Base-by-base conservation (phyloP, 2,888 invertebrate species). In the Ellobium chinense region DNA sequence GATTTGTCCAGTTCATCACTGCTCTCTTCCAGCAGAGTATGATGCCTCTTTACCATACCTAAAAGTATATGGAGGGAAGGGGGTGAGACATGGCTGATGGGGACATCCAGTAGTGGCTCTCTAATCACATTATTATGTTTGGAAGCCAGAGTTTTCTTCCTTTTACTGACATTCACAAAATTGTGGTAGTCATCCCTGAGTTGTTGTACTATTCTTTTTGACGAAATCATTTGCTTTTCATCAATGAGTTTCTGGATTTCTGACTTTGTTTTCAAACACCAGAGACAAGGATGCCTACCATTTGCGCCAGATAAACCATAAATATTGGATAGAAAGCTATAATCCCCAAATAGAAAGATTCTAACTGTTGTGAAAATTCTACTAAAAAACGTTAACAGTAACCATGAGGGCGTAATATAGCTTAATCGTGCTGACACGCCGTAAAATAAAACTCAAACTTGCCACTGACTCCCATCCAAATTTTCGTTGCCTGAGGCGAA, bases 301-400 rank as follows among this genome's bases (percentile, higher is more conserved):
- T n/a, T 14, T 9, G 68, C 68, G 0, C 68, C 68, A 24, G 68
- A n/a, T 12, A 37, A 21, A 7, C 68, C 68, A 68, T 68, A 68
- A 7, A 37, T 18, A n/a, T 36, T 68, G 36, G 24, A 14, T 37
- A 68, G n/a, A 24, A 68, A 68, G 37, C 39, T 37, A 39, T 68
- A 68, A 37, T 68, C 39, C n/a, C 68, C 68, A 68, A 37, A 68
- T 12, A 37, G n/a, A 68, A 68, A 37, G 12, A 68, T 7, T 37
- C 27, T 68, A 14, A 68, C 21, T 4, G 18, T 37, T 37, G 34
- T 68, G 37, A n/a, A n/a, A n/a, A n/a, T n/a, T n/a, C n/a, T n/a
- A n/a, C n/a, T n/a, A n/a, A n/a, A n/a, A n/a, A n/a, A n/a, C n/a
- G n/a, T n/a, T n/a, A n/a, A n/a, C n/a, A n/a, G n/a, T n/a, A n/a